phyloP scores from a whole-genome alignment of 2,888 invertebrate genomes.

The Agrochola lychnidis region DNA sequence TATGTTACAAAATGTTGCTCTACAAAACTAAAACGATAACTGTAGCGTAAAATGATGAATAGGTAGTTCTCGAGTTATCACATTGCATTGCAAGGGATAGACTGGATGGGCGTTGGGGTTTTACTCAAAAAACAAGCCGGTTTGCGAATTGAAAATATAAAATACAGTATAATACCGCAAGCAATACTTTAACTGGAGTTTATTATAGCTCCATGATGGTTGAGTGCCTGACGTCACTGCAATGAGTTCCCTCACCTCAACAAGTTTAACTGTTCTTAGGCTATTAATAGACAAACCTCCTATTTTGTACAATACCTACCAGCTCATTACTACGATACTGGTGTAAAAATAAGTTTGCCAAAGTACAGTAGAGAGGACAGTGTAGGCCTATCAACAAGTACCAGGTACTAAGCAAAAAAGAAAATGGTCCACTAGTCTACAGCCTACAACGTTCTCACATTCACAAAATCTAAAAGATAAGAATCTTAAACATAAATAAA shows the following conservation, averaged over 20 bases:
- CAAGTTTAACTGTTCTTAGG: background rate
- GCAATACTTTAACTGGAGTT: background rate
- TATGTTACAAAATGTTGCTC: no score
- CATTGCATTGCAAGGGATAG: background rate
- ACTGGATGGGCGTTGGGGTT: background rate
- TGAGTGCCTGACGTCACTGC: slow-evolving; percentile 8
- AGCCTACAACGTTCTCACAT: no score
- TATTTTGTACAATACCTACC: background rate
- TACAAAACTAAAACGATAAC: no score
- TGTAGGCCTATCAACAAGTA: no score
- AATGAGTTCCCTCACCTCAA: slow-evolving; percentile 9
- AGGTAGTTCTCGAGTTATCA: background rate
- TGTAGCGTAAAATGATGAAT: background rate
- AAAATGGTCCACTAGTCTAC: no score
- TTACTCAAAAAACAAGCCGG: background rate
- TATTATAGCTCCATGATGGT: background rate
- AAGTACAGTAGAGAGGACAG: background rate
- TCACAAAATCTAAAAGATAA: no score
- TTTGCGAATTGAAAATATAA: background rate
- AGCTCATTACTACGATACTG: background rate
- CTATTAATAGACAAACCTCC: slow-evolving; percentile 4
- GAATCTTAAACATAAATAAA: no score
- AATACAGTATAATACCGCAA: background rate
- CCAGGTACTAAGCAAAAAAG: no score
- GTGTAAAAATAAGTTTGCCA: background rate